A percentile compares a stretch with the other conserved stretches of the same genome.
Evolutionary conservation across 2,888 invertebrate genomes (phyloP).

Genomic region (Megalurothrips usitatus): DNA sequence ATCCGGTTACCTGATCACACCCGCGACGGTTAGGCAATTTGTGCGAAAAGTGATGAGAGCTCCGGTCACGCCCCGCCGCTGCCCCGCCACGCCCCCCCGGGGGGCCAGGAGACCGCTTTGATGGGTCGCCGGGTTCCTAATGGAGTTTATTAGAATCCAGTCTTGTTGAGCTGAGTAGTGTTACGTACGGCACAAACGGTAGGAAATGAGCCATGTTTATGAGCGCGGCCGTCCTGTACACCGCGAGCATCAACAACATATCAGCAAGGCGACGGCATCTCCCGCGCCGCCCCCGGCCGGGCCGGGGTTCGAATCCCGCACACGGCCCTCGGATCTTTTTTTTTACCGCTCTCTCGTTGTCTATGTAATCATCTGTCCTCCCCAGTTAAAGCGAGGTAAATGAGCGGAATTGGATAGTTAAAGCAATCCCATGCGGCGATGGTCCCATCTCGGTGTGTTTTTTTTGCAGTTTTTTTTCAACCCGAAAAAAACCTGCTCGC

Average conservation of each 20-base stretch:
- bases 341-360: neutral
- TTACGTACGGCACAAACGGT: neutral
- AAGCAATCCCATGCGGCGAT: too few relatives aligned
- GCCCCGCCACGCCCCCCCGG: neutral
- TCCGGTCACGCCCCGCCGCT: neutral
- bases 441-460: too few relatives aligned
- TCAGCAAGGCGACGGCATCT: neutral
- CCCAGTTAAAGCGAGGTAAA: neutral
- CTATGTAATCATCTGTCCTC: neutral
- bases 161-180: neutral
- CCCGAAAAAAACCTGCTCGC: too few relatives aligned
- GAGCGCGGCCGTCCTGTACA: neutral
- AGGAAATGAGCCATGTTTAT: neutral
- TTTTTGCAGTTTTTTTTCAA: too few relatives aligned
- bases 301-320: neutral
- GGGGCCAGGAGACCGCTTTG: neutral
- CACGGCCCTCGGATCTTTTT: neutral
- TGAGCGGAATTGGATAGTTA: neutral
- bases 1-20: neutral
- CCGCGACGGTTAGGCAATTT: neutral
- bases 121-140: neutral
- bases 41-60: slow-evolving; percentile 11
- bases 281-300: neutral
- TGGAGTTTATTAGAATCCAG: slow-evolving; percentile 1
- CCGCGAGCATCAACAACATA: neutral